Conservation (phyloP, 2,888 invertebrate genomes). For the Ceramica pisi region DNA sequence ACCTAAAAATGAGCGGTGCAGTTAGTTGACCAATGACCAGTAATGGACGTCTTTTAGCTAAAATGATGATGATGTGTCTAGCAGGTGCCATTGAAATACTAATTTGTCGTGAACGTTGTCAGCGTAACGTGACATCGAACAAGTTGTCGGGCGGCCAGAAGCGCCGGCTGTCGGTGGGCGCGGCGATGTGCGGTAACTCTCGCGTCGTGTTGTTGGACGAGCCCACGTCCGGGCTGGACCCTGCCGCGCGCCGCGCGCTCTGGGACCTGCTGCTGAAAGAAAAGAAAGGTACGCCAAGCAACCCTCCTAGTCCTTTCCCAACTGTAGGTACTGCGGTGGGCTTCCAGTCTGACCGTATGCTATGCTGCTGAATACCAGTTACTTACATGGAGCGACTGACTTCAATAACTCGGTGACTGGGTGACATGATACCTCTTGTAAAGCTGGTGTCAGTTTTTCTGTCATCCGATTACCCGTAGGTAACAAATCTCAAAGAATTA, state of each 20-base stretch:
- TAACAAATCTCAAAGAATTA: too few species aligned
- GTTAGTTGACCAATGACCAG: not conserved
- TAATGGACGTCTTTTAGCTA: not conserved
- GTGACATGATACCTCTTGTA: not conserved
- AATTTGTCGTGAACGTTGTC: slow-evolving; percentile 52
- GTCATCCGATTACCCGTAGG: not conserved
- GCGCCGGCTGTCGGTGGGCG: slow-evolving; percentile 96
- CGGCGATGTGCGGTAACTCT: slow-evolving; percentile 97
- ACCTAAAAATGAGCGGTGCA: too few species aligned
- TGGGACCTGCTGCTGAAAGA: slow-evolving; percentile 96
- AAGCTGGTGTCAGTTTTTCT: not conserved
- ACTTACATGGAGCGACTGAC: not conserved
- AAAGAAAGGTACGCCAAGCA: slow-evolving; percentile 87
- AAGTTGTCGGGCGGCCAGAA: slow-evolving; percentile 98
- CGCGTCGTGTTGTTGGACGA: slow-evolving; percentile 94
- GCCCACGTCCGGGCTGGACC: slow-evolving; percentile 97
- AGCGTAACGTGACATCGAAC: slow-evolving; percentile 90
- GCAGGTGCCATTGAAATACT: not conserved
- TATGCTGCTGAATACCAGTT: not conserved
- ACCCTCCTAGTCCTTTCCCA: not conserved
- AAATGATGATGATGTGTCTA: not conserved
- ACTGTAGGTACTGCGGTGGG: not conserved
- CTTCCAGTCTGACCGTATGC: not conserved
- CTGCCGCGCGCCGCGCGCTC: slow-evolving; percentile 95
- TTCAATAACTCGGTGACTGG: not conserved